Evolutionary conservation across 2,888 invertebrate species (phyloP).

Genomic region (Crioceris asparagi): DNA sequence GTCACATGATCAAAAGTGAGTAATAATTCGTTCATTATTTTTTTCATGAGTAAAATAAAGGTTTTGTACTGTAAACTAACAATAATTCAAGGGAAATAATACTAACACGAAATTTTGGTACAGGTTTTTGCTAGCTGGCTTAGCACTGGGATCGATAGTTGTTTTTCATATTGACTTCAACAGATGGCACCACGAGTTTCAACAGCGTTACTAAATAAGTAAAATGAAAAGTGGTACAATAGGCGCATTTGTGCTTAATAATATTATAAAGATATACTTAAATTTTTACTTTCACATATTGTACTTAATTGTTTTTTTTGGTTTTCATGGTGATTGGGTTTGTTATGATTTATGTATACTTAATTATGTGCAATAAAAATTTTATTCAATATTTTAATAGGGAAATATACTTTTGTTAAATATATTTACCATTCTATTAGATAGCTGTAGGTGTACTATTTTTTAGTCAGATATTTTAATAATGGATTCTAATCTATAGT

Average conservation of each 20-base stretch:
- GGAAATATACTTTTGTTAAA: conserved; percentile 11
- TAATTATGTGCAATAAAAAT: conserved; percentile 16
- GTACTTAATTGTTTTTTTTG: conserved; percentile 12
- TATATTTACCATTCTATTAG: conserved; percentile 8
- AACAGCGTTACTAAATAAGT: conserved; percentile 66
- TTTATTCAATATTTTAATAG: conserved; percentile 9
- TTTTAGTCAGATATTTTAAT: background rate
- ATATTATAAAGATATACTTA: conserved; percentile 3
- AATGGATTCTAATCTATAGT: background rate
- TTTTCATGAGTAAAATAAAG: too few species aligned
- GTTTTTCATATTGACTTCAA: conserved; percentile 99
- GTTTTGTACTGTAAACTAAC: background rate
- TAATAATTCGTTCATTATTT: too few species aligned
- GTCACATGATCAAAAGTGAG: conserved; percentile 97
- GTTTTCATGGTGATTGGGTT: conserved; percentile 9
- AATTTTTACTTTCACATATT: conserved; percentile 7
- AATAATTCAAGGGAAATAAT: background rate
- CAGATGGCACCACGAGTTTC: conserved; percentile 93
- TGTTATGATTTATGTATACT: conserved; percentile 9
- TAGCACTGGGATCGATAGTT: conserved; percentile 94
- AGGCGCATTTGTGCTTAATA: too few species aligned
- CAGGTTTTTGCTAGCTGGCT: conserved; percentile 92
- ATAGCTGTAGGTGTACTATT: background rate
- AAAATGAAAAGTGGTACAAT: background rate
- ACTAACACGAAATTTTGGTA: conserved; percentile 23